Base-by-base conservation (phyloP, 2,888 invertebrate genomes). In the Actias luna region DNA sequence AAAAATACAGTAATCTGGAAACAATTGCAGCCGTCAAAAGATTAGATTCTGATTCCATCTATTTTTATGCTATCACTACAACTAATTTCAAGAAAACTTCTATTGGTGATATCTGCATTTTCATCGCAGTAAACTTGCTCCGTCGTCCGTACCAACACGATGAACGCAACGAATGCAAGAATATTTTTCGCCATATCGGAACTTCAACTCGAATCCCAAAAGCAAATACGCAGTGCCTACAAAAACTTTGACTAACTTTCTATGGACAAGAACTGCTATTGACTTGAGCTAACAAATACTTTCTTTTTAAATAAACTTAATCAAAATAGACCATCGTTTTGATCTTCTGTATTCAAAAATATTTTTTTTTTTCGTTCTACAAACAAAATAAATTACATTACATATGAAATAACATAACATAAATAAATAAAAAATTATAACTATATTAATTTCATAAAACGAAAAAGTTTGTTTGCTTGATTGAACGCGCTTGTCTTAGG, bases 211-310 rank as follows among this genome's bases (percentile, higher is more conserved):
- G 83, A 84, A 83, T 85, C 83, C 84, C 85, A 80, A 89, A 89
- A 88, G 90, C 87, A 90, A 91, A 91, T 87, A 91, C 85, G 79
- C 83, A 87, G 87, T 86, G 77, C 82, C 80, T 81, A 88, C 87
- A 87, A 86, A 89, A 91, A 90, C 87, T 89, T 89, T 75, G 81
- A 75, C 81, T 74, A 79, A 79, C 83, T 80, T 78, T 73, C 75
- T 79, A 71, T 65, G 84, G 65, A 82, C 73, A 84, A 42, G 46
- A 66, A 59, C 67, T 61, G 65, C 36, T 61, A 62, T 82, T 59
- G 86, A 87, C 77, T 67, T 60, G 72, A 61, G 52, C 29, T 50
- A 62, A 10, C 59, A 52, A 58, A 59, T 18, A 2, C 52, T 27
- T 55, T 55, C 60, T 66, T 63, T 18, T 18, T 57, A n/a, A n/a